phyloP scores from a whole-genome alignment of 2,113 vertebrate species.

The cattle (Bos taurus) region DNA sequence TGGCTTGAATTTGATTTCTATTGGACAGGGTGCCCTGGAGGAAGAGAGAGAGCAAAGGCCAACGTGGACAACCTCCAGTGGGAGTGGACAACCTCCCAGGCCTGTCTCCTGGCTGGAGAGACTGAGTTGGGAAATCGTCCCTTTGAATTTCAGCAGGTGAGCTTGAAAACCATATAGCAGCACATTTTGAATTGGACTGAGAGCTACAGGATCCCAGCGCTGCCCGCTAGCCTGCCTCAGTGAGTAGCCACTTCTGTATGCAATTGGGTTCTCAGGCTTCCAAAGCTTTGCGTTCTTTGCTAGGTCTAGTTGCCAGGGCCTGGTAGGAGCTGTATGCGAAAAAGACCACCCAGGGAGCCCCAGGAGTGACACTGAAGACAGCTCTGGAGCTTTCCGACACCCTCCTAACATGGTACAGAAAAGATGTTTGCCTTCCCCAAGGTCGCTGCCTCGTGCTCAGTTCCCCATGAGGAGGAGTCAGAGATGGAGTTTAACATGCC shows the following conservation, averaged over 20 bases:
- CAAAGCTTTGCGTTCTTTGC: background rate
- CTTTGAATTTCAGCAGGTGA: background rate
- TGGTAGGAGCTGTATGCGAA: background rate
- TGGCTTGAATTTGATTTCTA: background rate
- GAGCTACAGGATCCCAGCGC: background rate
- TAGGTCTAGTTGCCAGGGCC: background rate
- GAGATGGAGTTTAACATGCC: background rate
- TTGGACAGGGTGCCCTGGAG: background rate
- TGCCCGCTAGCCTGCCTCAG: background rate
- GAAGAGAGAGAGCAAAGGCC: background rate
- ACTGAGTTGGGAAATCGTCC: background rate
- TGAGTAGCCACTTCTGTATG: background rate
- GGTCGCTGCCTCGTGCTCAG: background rate
- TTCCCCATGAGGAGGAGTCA: background rate
- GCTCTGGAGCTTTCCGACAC: background rate
- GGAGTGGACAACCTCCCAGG: background rate
- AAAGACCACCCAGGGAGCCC: background rate
- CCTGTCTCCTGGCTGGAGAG: background rate
- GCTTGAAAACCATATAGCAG: background rate
- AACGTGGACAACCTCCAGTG: background rate
- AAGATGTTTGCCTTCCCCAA: background rate
- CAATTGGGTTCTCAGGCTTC: background rate
- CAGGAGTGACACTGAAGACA: background rate
- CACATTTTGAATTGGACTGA: background rate
- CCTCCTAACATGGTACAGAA: background rate